Percentiles rank a stretch among this genome's conserved stretches.
Conservation (phyloP, 2,888 invertebrate genomes). For the Epinotia bilunana region DNA sequence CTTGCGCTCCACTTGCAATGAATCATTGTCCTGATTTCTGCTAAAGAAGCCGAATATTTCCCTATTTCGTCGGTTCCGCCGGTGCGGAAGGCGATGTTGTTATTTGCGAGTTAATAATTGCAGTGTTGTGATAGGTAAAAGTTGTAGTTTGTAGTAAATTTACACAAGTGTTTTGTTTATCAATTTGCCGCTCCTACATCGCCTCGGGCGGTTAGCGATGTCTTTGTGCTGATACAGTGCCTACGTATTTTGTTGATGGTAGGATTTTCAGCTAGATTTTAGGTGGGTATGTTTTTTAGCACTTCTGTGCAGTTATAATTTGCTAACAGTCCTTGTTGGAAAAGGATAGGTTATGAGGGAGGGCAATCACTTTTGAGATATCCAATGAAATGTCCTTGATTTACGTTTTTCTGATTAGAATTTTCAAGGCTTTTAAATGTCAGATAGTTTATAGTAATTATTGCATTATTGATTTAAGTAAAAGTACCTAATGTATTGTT, state of each 20-base stretch:
- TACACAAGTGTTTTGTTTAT: constrained; percentile 78
- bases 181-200: constrained; percentile 61
- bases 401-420: constrained; percentile 22
- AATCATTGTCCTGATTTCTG: constrained; percentile 78
- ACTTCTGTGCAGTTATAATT: constrained; percentile 40
- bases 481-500: constrained; percentile 33
- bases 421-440: background rate
- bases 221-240: constrained; percentile 44
- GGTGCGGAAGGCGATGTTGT: constrained; percentile 36
- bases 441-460: background rate
- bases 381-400: constrained; percentile 3
- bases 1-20: constrained; percentile 67
- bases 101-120: constrained; percentile 47
- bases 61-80: constrained; percentile 48
- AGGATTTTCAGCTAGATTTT: constrained; percentile 19
- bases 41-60: constrained; percentile 63
- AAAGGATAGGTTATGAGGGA: constrained; percentile 43
- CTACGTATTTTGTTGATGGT: constrained; percentile 48
- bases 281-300: constrained; percentile 32
- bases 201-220: constrained; percentile 44
- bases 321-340: constrained; percentile 44
- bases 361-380: constrained; percentile 33
- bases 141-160: constrained; percentile 55
- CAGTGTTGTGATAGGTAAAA: constrained; percentile 46
- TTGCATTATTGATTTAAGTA: background rate